Evolutionary conservation across 2,797 vertebrate species (phyloP), one percentile per base, ranked within the genome.

Genomic region (Babyrousa celebensis): DNA sequence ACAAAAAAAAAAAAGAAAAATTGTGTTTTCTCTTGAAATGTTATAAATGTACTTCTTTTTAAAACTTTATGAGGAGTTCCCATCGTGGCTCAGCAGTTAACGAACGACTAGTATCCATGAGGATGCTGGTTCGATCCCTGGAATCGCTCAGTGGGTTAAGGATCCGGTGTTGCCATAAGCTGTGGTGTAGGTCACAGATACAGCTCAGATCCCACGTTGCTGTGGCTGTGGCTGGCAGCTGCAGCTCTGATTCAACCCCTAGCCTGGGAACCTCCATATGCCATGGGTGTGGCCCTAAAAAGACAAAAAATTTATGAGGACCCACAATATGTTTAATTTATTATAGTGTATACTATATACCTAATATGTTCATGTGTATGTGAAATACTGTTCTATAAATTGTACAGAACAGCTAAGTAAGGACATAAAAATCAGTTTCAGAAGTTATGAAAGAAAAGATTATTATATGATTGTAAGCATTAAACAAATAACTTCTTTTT

Each of bases 311-410:
- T 63, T 94, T 60, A 36, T 67, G 63, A 72, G 84, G 94, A 67
- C 23, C 12, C 43, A 88, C 4, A 75, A 11, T 94, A 17, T 65
- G 62, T 71, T 95, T 78, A 71, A 14, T 8, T 94, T 77, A 65
- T 63, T 29, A 80, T 1, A 78, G 17, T 20, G 32, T 62, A 27
- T 16, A 40, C 40, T 48, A 27, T 78, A 40, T 83, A 15, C 7
- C 17, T 87, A 77, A 2, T 74, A 17, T 80, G 40, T 92, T 65
- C 36, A 23, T 84, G 5, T 78, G 60, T 54, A 32, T 96, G 48
- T 89, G 85, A 91, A 93, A 18, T 77, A 56, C 18, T 72, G 2
- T 80, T 87, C 75, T 88, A 48, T 77, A 88, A 93, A 72, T 96
- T 70, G 11, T 32, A 77, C 23, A 15, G n/a, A 54, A 67, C 82